These are phyloP conservation scores for Liopterus haemorrhoidalis DNA, from an alignment of 2,888 invertebrate genomes.

Conservation along the genomic window DNA sequence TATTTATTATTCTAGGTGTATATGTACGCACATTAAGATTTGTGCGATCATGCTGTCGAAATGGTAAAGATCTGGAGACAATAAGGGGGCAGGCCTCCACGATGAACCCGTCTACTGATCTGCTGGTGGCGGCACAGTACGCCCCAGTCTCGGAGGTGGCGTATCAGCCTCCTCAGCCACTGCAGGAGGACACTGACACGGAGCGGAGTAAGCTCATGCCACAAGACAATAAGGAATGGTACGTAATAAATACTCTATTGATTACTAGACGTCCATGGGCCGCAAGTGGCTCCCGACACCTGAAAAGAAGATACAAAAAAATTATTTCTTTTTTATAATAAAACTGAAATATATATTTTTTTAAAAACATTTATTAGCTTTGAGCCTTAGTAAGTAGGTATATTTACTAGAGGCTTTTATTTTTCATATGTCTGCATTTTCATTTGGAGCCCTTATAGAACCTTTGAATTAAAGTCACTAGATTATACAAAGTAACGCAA, in stretches of 20 bases:
- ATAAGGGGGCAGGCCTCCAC: slow-evolving; percentile 54
- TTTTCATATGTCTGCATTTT: no score
- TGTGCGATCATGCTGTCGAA: slow-evolving; percentile 41
- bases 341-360: background rate
- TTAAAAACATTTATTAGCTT: background rate
- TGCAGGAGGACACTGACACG: slow-evolving; percentile 51
- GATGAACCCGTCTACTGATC: slow-evolving; percentile 70
- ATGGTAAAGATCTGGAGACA: slow-evolving; percentile 48
- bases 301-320: background rate
- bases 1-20: slow-evolving; percentile 17
- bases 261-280: no score
- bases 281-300: no score
- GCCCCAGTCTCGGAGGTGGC: slow-evolving; percentile 66
- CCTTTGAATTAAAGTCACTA: no score
- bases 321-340: background rate
- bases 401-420: no score
- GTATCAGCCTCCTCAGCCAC: slow-evolving; percentile 52
- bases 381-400: no score
- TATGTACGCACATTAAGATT: slow-evolving; percentile 22
- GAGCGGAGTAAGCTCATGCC: slow-evolving; percentile 70
- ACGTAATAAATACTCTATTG: slow-evolving; percentile 39
- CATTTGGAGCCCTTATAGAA: no score
- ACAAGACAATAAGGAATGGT: slow-evolving; percentile 66
- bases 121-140: slow-evolving; percentile 68
- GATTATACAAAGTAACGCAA: no score